Conservation (phyloP, 2,888 invertebrate species). For the Oscheius sp. region DNA sequence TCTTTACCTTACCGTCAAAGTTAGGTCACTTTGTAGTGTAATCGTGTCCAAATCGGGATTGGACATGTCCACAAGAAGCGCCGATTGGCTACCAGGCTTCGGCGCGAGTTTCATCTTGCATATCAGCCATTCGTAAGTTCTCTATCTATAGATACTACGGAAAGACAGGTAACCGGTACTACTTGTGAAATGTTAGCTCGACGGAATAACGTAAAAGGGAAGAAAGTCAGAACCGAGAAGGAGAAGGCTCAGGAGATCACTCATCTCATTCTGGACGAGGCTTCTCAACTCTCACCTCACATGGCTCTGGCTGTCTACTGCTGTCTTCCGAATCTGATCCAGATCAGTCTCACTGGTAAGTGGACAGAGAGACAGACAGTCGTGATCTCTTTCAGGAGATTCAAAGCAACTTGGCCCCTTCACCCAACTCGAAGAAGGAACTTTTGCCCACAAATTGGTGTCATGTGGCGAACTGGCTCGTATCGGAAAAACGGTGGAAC, state of each 20-base stretch:
- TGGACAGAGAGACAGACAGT: background rate
- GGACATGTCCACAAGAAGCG: background rate
- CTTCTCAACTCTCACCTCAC: conserved; percentile 22
- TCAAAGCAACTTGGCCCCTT: conserved; percentile 20
- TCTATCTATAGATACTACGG: background rate
- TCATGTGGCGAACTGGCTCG: conserved; percentile 18
- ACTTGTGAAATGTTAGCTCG: conserved; percentile 26
- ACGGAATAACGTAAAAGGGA: background rate
- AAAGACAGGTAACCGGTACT: background rate
- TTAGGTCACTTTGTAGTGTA: background rate
- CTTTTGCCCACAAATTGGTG: conserved; percentile 13
- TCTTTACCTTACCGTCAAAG: too few relatives aligned
- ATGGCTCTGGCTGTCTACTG: conserved; percentile 25
- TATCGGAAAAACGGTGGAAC: background rate
- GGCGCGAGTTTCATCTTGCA: background rate
- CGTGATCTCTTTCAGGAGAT: background rate
- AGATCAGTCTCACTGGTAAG: conserved; percentile 26
- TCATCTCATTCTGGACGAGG: conserved; percentile 31
- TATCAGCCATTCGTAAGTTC: conserved; percentile 11
- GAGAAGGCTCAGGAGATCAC: background rate
- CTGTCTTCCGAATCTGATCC: conserved; percentile 10
- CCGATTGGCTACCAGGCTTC: background rate
- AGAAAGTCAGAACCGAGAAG: background rate
- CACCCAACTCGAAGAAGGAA: conserved; percentile 18
- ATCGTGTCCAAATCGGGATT: background rate